These are phyloP conservation scores for Panurus biarmicus DNA, from an alignment of 2,113 vertebrate species.

Conservation along the genomic window DNA sequence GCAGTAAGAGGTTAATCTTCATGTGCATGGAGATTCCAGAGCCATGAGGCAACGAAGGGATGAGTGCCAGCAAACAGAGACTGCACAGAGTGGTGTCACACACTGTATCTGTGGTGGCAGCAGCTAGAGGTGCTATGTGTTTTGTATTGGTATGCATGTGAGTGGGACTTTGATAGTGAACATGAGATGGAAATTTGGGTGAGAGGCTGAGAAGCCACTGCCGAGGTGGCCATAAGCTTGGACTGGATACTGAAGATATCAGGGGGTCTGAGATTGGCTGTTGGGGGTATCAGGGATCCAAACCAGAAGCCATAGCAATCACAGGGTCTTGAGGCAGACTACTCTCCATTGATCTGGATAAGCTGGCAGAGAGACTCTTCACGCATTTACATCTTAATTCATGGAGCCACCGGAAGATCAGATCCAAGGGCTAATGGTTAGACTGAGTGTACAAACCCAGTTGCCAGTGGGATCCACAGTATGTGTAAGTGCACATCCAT, in stretches of 20 bases:
- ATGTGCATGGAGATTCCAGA: not conserved
- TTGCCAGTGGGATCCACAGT: not conserved
- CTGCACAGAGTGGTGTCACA: accelerated
- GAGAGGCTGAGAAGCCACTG: not conserved
- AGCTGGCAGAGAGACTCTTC: not conserved
- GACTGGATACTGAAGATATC: not conserved
- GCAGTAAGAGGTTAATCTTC: accelerated
- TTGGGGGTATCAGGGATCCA: not conserved
- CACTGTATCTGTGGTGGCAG: not conserved
- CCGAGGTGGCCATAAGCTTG: not conserved
- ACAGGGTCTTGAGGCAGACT: not conserved
- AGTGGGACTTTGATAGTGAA: not conserved
- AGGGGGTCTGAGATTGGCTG: not conserved
- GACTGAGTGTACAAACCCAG: too few relatives aligned
- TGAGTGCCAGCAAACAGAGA: not conserved
- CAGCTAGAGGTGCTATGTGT: not conserved
- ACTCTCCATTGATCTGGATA: not conserved
- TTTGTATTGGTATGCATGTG: not conserved
- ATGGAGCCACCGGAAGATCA: not conserved
- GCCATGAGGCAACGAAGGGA: not conserved
- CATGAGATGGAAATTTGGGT: not conserved
- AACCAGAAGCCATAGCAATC: not conserved
- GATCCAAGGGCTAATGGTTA: not conserved
- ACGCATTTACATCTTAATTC: not conserved
- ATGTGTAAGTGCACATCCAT: too few relatives aligned